These are phyloP conservation scores for Xylocampa areola DNA, from an alignment of 2,888 invertebrate genomes.

Conservation along the genomic window DNA sequence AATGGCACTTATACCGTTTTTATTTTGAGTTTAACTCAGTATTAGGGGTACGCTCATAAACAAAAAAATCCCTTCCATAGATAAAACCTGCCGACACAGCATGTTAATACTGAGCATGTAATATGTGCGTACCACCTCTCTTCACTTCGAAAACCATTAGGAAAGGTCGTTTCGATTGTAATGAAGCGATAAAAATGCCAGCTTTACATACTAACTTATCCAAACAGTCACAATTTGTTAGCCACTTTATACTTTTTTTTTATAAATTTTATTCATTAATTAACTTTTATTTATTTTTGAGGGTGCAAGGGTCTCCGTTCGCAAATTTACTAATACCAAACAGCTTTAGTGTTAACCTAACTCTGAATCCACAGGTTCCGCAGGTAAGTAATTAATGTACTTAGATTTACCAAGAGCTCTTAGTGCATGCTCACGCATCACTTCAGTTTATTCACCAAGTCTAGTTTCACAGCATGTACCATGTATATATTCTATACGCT, in stretches of 20 bases:
- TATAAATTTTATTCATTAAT: constrained; percentile 32
- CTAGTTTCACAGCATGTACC: constrained; percentile 34
- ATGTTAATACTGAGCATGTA: constrained; percentile 47
- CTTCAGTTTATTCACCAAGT: constrained; percentile 17
- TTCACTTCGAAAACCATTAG: constrained; percentile 57
- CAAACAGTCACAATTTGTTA: constrained; percentile 46
- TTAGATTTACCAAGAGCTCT: constrained; percentile 32
- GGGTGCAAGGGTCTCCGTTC: constrained; percentile 42
- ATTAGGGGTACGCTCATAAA: constrained; percentile 34
- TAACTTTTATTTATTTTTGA: constrained; percentile 33
- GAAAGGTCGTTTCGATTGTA: constrained; percentile 60
- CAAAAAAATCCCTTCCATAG: constrained; percentile 53
- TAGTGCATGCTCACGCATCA: constrained; percentile 29
- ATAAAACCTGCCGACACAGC: constrained; percentile 53
- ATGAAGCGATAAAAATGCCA: constrained; percentile 59
- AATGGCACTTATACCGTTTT: constrained; percentile 33
- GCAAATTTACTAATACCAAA: constrained; percentile 27
- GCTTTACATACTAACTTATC: constrained; percentile 54
- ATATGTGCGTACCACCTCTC: constrained; percentile 53
- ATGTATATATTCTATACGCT: constrained; percentile 23
- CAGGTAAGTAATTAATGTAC: constrained; percentile 47
- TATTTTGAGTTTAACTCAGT: constrained; percentile 30
- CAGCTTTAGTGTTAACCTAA: constrained; percentile 16
- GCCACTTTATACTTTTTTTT: constrained; percentile 18
- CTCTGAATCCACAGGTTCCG: constrained; percentile 44